Evolutionary conservation across 2,888 invertebrate genomes (phyloP), one percentile per base, ranked within the genome.

Genomic region (Zonitis immaculata): DNA sequence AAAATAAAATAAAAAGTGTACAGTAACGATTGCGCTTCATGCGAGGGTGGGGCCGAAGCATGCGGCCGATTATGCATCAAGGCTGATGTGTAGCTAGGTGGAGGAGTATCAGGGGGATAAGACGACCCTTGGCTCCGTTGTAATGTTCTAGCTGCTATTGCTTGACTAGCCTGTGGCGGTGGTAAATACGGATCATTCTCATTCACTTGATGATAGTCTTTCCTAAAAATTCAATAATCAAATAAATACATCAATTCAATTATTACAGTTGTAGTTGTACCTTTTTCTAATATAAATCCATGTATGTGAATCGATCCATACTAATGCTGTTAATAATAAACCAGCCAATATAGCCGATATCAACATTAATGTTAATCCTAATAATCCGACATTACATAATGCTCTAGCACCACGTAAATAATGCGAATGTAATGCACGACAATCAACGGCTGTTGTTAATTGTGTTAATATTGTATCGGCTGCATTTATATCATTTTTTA

Each of bases 241-340:
- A 47, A 43, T 18, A 28, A 26, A 16, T 8, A 20, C 32, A 14
- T 6, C 20, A 47, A 39, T 26, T 9, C n/a, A n/a, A n/a, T n/a
- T n/a, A n/a, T n/a, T n/a, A n/a, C n/a, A n/a, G n/a, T 32, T 12
- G 43, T n/a, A 52, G 28, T 62, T 76, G 82, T 78, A 86, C 94
- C 89, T 87, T 77, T 91, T 93, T 69, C 93, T 86, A 62, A 95
- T 94, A 72, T 95, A 94, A 73, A 95, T 95, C 95, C 96, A 96
- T 7, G 95, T 94, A 70, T 95, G 95, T 4, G 95, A 95, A 73
- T 95, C 94, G 49, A 96, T 88, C 82, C 95, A 91, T 47, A 95
- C 95, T 65, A 95, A 86, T 26, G 94, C 85, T 0, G 95, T 95
- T 74, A 96, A 87, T 65, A 95, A 80, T 60, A 96, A 82, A 9